phyloP scores from a whole-genome alignment of 2,113 vertebrate genomes.

The Odocoileus virginianus region DNA sequence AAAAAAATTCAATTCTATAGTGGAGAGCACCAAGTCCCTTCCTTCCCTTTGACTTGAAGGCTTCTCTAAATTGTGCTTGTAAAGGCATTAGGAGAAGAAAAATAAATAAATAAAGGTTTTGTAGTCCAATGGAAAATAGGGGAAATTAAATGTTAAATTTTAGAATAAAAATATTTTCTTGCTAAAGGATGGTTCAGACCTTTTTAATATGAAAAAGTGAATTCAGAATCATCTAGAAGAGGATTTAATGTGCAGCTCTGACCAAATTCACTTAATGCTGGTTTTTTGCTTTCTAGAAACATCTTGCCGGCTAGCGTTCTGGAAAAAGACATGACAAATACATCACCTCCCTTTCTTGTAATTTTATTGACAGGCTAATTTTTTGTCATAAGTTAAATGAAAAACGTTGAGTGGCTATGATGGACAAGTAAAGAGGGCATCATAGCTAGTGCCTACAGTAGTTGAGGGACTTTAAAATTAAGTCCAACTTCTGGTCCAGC shows the following conservation, averaged over 20 bases:
- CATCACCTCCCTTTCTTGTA: not conserved
- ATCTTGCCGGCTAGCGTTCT: not conserved
- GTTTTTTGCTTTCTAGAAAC: not conserved
- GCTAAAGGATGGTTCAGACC: not conserved
- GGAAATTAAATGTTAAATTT: not conserved
- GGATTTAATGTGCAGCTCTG: not conserved
- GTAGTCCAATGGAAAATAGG: not conserved
- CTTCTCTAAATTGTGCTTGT: not conserved
- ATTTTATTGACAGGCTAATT: not conserved
- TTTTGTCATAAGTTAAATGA: not conserved
- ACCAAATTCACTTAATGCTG: not conserved
- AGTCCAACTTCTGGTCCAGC: not conserved
- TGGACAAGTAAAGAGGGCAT: not conserved
- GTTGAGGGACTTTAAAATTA: not conserved
- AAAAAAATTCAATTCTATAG: not conserved
- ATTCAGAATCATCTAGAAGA: not conserved
- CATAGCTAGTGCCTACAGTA: rapidly evolving
- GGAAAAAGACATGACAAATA: not conserved
- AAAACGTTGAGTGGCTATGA: not conserved
- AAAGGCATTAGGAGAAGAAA: not conserved
- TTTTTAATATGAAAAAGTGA: not conserved
- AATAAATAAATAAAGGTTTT: not conserved
- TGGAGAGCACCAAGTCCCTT: not conserved
- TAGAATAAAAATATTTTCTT: not conserved
- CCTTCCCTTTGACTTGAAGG: not conserved